phyloP scores from a whole-genome alignment of 2,113 vertebrate genomes.

The Penelope pileata region DNA sequence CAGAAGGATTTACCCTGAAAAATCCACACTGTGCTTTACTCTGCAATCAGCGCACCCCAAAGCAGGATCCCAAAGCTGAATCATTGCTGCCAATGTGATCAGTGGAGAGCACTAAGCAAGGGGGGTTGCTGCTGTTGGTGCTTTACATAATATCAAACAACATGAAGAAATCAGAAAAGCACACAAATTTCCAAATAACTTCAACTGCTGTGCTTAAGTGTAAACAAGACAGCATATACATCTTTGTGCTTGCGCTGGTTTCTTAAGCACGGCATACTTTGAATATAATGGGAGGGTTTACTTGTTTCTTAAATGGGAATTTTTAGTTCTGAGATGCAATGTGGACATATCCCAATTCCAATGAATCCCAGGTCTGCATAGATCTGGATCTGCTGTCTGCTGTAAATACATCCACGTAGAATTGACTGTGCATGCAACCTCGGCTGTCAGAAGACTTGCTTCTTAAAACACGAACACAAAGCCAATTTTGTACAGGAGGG shows the following conservation, averaged over 20 bases:
- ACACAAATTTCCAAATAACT: background rate
- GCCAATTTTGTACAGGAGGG: background rate
- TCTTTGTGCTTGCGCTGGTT: background rate
- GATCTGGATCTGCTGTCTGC: background rate
- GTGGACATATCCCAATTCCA: background rate
- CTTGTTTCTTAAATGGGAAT: background rate
- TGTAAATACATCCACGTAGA: accelerated
- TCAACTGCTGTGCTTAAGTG: background rate
- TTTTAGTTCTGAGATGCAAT: accelerated
- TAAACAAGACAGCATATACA: background rate
- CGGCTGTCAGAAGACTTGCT: background rate
- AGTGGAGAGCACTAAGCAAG: background rate
- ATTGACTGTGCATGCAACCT: background rate
- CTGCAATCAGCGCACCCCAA: background rate
- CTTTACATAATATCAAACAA: background rate
- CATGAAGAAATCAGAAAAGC: background rate
- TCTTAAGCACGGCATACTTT: accelerated
- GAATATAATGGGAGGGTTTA: background rate
- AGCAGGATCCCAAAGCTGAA: background rate
- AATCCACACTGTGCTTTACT: accelerated
- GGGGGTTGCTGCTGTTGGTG: background rate
- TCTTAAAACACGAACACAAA: background rate
- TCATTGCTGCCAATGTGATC: background rate
- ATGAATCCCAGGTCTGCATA: background rate
- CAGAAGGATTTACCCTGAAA: background rate